Conservation (phyloP, 2,113 vertebrate species). For the Rallus limicola region DNA sequence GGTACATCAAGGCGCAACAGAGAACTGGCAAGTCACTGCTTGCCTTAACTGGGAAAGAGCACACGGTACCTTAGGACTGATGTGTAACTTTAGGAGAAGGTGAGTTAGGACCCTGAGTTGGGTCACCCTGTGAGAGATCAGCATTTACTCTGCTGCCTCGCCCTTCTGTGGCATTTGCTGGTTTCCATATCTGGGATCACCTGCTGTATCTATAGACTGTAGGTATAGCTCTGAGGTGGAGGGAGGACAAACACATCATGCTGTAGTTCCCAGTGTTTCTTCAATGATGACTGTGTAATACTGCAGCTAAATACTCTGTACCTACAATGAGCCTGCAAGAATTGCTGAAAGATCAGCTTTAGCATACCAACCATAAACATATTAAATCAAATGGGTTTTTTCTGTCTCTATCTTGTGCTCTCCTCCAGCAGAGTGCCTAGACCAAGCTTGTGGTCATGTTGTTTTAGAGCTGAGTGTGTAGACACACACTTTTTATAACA, state of each 20-base stretch:
- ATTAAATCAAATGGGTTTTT: background rate
- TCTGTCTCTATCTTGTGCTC: background rate
- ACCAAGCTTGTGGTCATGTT: background rate
- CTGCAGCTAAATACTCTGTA: background rate
- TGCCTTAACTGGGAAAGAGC: background rate
- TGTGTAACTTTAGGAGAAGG: background rate
- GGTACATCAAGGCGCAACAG: rapidly evolving
- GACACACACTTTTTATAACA: background rate
- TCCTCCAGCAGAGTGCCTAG: background rate
- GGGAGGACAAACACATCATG: background rate
- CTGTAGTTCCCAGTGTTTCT: background rate
- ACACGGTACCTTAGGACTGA: background rate
- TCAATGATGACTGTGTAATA: background rate
- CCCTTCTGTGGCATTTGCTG: background rate
- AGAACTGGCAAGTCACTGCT: background rate
- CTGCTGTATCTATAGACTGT: background rate
- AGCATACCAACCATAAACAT: background rate
- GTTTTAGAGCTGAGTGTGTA: background rate
- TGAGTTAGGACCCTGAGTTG: background rate
- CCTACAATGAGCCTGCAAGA: background rate
- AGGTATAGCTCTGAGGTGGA: background rate
- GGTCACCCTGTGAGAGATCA: background rate
- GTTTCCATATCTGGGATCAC: background rate
- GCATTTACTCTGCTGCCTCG: background rate
- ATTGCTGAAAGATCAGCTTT: background rate